Conservation (phyloP, 2,888 invertebrate genomes). For the Agrochola lota region DNA sequence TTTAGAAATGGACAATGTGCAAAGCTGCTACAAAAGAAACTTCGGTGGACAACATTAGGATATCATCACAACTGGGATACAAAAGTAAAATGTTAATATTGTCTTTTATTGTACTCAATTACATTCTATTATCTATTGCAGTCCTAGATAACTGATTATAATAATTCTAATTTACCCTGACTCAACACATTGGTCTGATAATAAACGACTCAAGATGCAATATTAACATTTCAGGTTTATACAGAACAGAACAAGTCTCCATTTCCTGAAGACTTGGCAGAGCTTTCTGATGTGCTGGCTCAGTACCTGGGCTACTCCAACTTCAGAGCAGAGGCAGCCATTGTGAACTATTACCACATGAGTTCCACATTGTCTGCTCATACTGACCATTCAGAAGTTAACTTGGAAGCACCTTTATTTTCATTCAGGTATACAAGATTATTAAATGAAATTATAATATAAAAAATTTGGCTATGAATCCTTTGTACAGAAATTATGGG, state of each 20-base stretch:
- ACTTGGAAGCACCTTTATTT: conserved; percentile 96
- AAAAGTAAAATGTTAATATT: conserved; percentile 91
- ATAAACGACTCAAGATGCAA: neutral
- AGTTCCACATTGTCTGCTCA: conserved; percentile 98
- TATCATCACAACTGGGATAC: conserved; percentile 99
- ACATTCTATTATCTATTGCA: neutral
- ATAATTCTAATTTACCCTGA: neutral
- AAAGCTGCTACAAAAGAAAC: conserved; percentile 82
- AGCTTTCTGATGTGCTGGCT: conserved; percentile 92
- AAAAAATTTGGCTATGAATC: neutral
- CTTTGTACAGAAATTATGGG: neutral
- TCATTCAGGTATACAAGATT: conserved; percentile 91
- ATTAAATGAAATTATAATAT: neutral
- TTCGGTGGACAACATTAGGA: conserved; percentile 98
- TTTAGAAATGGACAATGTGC: conserved; percentile 82
- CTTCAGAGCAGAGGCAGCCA: conserved; percentile 97
- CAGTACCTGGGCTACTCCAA: conserved; percentile 89
- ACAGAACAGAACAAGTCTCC: conserved; percentile 91
- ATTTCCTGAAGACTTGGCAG: conserved; percentile 94
- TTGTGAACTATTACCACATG: conserved; percentile 98
- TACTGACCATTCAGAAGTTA: conserved; percentile 97
- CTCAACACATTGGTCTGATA: neutral
- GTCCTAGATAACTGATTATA: too few species aligned
- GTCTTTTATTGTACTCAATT: neutral
- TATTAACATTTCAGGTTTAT: conserved; percentile 90